These are phyloP conservation scores for Pteropus rufus DNA, from an alignment of 2,797 vertebrate genomes.

Conservation along the genomic window DNA sequence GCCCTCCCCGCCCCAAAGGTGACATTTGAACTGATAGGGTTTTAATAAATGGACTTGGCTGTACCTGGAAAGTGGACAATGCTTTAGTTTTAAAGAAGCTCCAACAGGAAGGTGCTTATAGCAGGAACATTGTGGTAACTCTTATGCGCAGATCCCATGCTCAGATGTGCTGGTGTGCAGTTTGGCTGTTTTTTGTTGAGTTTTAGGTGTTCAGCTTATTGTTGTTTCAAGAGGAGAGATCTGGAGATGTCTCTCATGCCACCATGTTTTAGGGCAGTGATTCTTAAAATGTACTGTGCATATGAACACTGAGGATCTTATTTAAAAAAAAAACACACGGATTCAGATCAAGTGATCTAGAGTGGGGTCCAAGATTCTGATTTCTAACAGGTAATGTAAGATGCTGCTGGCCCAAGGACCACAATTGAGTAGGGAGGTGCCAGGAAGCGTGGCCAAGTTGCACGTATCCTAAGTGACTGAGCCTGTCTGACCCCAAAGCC, in stretches of 20 bases:
- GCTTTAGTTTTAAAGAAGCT: background rate
- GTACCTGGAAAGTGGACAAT: background rate
- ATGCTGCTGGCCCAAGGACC: background rate
- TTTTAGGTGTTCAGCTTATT: no score
- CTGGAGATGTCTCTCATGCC: no score
- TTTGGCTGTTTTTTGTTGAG: no score
- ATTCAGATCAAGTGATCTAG: background rate
- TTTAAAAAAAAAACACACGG: background rate
- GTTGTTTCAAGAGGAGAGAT: no score
- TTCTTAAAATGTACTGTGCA: background rate
- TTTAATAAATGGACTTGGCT: background rate
- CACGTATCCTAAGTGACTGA: background rate
- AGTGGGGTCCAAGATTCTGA: background rate
- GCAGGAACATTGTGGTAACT: background rate
- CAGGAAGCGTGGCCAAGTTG: background rate
- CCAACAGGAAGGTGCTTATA: background rate
- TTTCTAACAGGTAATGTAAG: background rate
- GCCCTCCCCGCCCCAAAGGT: background rate
- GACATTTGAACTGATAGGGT: background rate
- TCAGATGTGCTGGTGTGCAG: no score
- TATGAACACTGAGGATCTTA: background rate
- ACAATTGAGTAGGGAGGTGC: background rate
- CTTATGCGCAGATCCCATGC: no score
- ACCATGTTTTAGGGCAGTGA: background rate
- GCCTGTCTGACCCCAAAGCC: background rate